phyloP scores from a whole-genome alignment of 2,888 invertebrate genomes.

The Nymphalis c-album region DNA sequence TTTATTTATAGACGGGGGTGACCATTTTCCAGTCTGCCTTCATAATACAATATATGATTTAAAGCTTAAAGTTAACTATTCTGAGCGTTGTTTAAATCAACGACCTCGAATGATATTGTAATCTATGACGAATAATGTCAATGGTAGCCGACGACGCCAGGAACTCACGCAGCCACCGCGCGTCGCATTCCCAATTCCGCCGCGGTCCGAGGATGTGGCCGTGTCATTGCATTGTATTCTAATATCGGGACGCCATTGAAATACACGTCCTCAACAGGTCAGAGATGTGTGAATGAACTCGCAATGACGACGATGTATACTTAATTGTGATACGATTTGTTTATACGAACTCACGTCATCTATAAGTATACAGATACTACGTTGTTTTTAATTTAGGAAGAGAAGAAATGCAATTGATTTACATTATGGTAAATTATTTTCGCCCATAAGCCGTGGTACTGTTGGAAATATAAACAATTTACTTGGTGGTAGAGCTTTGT shows the following conservation, averaged over 20 bases:
- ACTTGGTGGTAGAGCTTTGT: too few species aligned
- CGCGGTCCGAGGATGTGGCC: slow-evolving; percentile 30
- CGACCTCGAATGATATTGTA: background rate
- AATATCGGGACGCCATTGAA: slow-evolving; percentile 34
- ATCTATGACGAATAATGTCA: background rate
- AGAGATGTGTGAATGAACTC: slow-evolving; percentile 35
- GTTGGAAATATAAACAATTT: too few species aligned
- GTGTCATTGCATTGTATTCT: slow-evolving; percentile 41
- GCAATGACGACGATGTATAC: slow-evolving; percentile 17
- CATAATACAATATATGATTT: too few species aligned
- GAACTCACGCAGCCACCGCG: slow-evolving; percentile 33
- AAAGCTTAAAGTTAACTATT: too few species aligned
- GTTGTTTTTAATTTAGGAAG: too few species aligned
- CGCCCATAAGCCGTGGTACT: too few species aligned
- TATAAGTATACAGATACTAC: too few species aligned
- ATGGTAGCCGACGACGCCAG: slow-evolving; percentile 21
- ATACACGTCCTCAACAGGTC: slow-evolving; percentile 32
- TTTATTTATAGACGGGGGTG: too few species aligned
- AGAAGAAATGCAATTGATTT: too few species aligned
- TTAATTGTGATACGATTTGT: background rate
- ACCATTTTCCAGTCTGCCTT: too few species aligned
- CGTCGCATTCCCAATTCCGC: slow-evolving; percentile 33
- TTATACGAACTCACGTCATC: background rate
- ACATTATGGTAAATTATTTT: too few species aligned
- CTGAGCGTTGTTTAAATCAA: too few species aligned